Evolutionary conservation across 2,113 vertebrate genomes (phyloP), one percentile per base, ranked within the genome.

Genomic region (Paraplagusia blochii): DNA sequence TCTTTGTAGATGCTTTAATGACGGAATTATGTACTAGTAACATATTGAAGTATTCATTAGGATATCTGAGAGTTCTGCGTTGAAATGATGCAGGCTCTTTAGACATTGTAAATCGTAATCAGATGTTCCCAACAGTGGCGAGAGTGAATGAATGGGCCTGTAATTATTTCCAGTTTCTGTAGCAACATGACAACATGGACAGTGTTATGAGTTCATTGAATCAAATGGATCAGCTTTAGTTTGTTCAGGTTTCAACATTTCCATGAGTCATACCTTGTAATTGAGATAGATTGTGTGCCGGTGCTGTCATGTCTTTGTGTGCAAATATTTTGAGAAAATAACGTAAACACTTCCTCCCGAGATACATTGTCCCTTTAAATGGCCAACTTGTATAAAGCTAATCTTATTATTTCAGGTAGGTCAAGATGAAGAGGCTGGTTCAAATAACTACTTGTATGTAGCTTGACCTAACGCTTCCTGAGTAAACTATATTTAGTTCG

Each of bases 121-220:
- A 70, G 55, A 76, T 80, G 58, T 77, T 82, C 80, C 77, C 62
- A 67, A 65, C 62, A 55, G 56, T 67, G 74, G 68, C 46, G 56
- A 66, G 42, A 73, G 63, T 58, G 52, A 45, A 56, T 64, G 42
- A 45, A 65, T 35, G 12, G 39, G 56, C 58, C 63, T 66, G 54
- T 80, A 77, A 82, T 82, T 57, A 71, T 85, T 89, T 88, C 79
- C 79, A 80, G 86, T 85, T 85, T 49, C 73, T 46, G 29, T 80
- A 59, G 81, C 77, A 88, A 89, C 79, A 14, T 39, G 14, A 76
- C 56, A 69, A 75, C 68, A 63, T 42, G 51, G 49, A 68, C 17
- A 16, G 19, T 58, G 59, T 77, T 71, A 76, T 82, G 77, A 86
- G 62, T 63, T 70, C 65, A 48, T 55, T 63, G 66, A 63, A 59